Conservation (phyloP, 2,113 vertebrate species). For the Notiomystis cincta region DNA sequence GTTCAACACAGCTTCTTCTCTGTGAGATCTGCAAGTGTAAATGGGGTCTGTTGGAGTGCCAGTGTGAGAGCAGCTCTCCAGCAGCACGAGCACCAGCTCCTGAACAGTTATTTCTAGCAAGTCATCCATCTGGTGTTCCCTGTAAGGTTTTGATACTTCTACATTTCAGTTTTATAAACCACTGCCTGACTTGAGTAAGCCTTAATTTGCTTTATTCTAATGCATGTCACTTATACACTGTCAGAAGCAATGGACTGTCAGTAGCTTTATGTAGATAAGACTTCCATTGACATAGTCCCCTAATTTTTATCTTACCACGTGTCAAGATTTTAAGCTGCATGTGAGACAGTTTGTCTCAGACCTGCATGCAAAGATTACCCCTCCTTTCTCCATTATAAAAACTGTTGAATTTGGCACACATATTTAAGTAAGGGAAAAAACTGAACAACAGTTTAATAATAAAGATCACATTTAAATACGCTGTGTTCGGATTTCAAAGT, state of each 20-base stretch:
- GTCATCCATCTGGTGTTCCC: not conserved
- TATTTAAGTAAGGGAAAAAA: not conserved
- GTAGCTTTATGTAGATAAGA: not conserved
- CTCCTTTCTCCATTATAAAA: not conserved
- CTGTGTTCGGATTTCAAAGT: not conserved
- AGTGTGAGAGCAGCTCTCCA: not conserved
- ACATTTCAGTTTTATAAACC: not conserved
- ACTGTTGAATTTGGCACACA: not conserved
- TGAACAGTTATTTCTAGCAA: not conserved
- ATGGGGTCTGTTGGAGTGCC: not conserved
- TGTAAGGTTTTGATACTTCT: not conserved
- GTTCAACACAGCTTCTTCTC: not conserved
- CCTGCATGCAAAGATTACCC: not conserved
- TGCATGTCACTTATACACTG: not conserved
- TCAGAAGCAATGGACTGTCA: not conserved
- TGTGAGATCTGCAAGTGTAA: not conserved
- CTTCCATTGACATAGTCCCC: not conserved
- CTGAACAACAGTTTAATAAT: not conserved
- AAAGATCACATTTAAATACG: not conserved
- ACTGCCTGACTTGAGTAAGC: not conserved
- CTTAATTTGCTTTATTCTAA: not conserved
- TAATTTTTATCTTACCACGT: not conserved
- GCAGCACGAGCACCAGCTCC: not conserved
- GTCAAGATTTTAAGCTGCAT: not conserved
- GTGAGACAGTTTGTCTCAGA: not conserved